phyloP scores from a whole-genome alignment of 1,140 invertebrate genomes.

The Meloidogyne hapla region DNA sequence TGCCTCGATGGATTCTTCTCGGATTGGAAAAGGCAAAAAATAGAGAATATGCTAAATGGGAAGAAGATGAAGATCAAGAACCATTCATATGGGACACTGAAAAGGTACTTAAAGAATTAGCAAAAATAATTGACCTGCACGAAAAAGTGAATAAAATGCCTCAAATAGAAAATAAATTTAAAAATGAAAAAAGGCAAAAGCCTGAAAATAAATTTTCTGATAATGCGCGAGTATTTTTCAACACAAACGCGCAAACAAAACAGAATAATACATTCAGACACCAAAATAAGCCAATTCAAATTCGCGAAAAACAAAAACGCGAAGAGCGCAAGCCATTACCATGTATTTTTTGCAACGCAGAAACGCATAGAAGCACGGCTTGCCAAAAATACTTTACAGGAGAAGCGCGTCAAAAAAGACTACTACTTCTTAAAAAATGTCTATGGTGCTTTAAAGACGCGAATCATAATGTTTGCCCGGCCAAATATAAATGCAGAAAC shows the following conservation, averaged over 20 bases:
- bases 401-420: constrained; percentile 1
- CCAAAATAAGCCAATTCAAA: no score
- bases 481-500: no score
- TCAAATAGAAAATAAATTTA: no score
- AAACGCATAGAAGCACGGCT: no score
- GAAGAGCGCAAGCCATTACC: no score
- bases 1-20: constrained; percentile 10
- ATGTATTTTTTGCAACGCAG: no score
- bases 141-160: constrained; percentile 9
- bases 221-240: neutral
- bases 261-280: no score
- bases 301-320: no score
- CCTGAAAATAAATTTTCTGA: neutral
- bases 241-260: neutral
- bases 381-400: neutral
- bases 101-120: neutral
- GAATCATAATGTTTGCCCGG: no score
- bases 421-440: neutral
- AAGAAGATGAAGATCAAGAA: neutral
- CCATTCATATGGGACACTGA: constrained; percentile 3
- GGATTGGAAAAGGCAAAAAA: constrained; percentile 3
- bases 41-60: neutral
- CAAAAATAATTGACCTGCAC: neutral
- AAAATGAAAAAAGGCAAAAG: neutral
- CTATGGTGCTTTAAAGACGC: no score